phyloP scores from a whole-genome alignment of 2,113 vertebrate genomes.

The Gambusia affinis region DNA sequence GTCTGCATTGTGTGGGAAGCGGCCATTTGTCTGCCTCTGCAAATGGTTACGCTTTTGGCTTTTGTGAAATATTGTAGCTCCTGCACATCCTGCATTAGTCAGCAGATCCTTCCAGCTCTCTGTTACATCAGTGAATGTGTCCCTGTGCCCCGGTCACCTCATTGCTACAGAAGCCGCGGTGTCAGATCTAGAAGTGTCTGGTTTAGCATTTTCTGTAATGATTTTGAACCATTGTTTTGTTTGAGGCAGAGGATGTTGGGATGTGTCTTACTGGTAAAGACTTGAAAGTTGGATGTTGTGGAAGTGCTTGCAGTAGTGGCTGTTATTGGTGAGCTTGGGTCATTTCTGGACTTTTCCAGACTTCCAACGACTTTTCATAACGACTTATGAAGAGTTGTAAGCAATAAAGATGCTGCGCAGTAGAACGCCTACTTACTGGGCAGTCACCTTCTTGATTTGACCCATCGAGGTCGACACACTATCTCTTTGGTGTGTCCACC shows the following conservation, averaged over 20 bases:
- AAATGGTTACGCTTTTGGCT: slow-evolving; percentile 57
- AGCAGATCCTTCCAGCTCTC: slow-evolving; percentile 62
- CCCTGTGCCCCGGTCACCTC: slow-evolving; percentile 23
- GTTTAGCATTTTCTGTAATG: no score
- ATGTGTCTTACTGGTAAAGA: neutral
- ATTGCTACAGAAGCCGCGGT: neutral
- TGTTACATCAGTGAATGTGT: slow-evolving; percentile 41
- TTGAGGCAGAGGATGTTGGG: neutral
- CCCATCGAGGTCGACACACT: no score
- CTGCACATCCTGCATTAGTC: slow-evolving; percentile 52
- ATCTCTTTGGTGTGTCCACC: no score
- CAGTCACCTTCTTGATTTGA: no score
- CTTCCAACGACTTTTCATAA: no score
- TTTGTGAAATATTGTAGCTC: slow-evolving; percentile 39
- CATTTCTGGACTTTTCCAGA: neutral
- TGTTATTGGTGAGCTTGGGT: neutral
- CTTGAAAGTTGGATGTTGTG: no score
- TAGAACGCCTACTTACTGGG: no score
- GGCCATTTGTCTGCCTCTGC: slow-evolving; percentile 46
- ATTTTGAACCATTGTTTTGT: neutral
- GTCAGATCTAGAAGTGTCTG: slow-evolving; percentile 42
- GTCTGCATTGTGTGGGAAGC: slow-evolving; percentile 49
- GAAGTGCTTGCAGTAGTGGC: no score
- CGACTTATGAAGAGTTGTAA: no score
- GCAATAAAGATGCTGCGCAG: no score